Evolutionary conservation across 2,888 invertebrate species (phyloP), one percentile per base, ranked within the genome.

Genomic region (Rhorus exstirpatorius): DNA sequence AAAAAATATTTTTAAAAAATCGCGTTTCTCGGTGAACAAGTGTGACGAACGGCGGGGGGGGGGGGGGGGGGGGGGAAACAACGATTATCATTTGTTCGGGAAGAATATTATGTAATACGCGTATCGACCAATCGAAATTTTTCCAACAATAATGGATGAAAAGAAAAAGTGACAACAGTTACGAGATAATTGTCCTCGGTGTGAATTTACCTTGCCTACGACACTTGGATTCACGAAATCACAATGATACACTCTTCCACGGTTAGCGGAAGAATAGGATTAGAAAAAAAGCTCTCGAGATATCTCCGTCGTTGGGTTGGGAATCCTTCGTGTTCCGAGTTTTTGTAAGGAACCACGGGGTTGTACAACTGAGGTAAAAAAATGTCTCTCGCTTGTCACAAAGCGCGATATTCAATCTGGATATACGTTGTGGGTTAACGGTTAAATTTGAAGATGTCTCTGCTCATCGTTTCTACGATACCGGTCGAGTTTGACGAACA

Each of bases 71-170:
- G 10, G 49, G 26, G 3, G 14, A 58, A 35, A 58, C 58, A 10
- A 14, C 55, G 31, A 14, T 55, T 31, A 14, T 31, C 55, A 31
- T 61, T 19, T 12, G 19, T 31, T 12, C 1, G 8, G 12, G 49
- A 6, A 31, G 31, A 31, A 31, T 19, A 49, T 76, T 76, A 76
- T 46, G 60, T 76, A 76, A 76, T 31, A 31, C 35, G 3, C 35
- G 24, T n/a, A 41, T 74, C 35, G 14, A 58, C 17, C 21, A 60
- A 38, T 14, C 24, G 8, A 53, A 46, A 31, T 46, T 41, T 60
- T 12, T 38, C 14, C n/a, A 14, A 17, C n/a, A 14, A 8, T 14
- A 8, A 12, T 17, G 51, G 26, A 14, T 14, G 44, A 2, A 12
- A 14, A 1, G 0, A 7, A 17, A 17, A 49, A 49, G 19, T 55